Percentiles rank a stretch among this genome's conserved stretches.
Conservation (phyloP, 1,140 invertebrate species). For the Micrasema minimum region DNA sequence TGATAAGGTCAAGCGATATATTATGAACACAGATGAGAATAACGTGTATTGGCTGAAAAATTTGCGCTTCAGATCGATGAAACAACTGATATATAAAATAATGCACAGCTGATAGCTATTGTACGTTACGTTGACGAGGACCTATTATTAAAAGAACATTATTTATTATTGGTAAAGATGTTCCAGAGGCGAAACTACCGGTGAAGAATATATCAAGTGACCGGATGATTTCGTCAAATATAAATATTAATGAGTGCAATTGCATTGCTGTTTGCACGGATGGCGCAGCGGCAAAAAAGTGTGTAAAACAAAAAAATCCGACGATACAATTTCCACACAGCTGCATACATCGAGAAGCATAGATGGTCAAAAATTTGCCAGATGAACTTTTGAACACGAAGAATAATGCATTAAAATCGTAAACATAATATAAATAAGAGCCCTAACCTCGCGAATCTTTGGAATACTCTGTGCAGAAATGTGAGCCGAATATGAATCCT, state of each 20-base stretch:
- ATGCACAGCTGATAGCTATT: constrained; percentile 51
- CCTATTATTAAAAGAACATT: constrained; percentile 52
- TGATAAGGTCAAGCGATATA: constrained; percentile 42
- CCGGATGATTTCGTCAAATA: constrained; percentile 53
- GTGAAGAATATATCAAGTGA: constrained; percentile 50
- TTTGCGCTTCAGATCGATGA: constrained; percentile 51
- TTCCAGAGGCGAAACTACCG: constrained; percentile 48
- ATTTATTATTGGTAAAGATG: constrained; percentile 52
- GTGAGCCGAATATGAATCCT: constrained; percentile 56
- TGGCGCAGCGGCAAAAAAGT: constrained; percentile 48
- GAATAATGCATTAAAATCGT: constrained; percentile 55
- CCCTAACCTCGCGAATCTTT: constrained; percentile 56
- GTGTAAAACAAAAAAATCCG: constrained; percentile 53
- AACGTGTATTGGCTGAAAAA: constrained; percentile 47
- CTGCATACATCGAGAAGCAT: constrained; percentile 52
- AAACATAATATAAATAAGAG: constrained; percentile 58
- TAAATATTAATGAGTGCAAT: constrained; percentile 52
- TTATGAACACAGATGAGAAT: constrained; percentile 48
- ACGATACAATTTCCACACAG: constrained; percentile 47
- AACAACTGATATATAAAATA: constrained; percentile 51
- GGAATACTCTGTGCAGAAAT: constrained; percentile 57
- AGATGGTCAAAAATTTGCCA: constrained; percentile 47
- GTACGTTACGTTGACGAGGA: constrained; percentile 53
- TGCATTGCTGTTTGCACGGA: constrained; percentile 52
- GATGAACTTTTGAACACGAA: constrained; percentile 47